phyloP scores from a whole-genome alignment of 2,797 vertebrate genomes.

The Decapterus maruadsi region DNA sequence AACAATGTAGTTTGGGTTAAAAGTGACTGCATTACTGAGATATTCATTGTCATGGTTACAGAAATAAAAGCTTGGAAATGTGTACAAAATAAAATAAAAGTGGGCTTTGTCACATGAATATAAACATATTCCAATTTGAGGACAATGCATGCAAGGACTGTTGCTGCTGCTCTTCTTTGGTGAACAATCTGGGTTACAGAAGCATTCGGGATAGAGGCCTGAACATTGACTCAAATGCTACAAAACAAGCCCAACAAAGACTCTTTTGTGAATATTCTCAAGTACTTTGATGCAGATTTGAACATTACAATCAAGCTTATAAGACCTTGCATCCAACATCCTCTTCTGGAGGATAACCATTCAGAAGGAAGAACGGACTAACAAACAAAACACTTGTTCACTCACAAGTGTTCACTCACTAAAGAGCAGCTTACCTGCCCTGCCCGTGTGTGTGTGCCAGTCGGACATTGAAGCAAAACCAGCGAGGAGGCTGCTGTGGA shows the following conservation, averaged over 20 bases:
- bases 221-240: background rate
- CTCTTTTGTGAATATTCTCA: background rate
- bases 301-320: background rate
- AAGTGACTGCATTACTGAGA: background rate
- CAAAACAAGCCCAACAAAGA: background rate
- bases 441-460: background rate
- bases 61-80: too few species aligned
- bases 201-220: background rate
- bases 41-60: background rate
- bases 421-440: too few species aligned
- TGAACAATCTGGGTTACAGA: background rate
- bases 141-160: background rate
- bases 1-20: background rate
- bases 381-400: background rate
- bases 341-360: background rate
- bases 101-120: background rate
- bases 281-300: background rate
- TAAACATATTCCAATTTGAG: background rate
- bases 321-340: background rate
- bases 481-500: slow-evolving; percentile 8
- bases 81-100: too few species aligned
- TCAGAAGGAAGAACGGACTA: background rate
- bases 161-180: background rate
- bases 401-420: too few species aligned
- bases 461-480: slow-evolving; percentile 24